Conservation (phyloP, 2,888 invertebrate species). For the Rhaphigaster nebulosa region DNA sequence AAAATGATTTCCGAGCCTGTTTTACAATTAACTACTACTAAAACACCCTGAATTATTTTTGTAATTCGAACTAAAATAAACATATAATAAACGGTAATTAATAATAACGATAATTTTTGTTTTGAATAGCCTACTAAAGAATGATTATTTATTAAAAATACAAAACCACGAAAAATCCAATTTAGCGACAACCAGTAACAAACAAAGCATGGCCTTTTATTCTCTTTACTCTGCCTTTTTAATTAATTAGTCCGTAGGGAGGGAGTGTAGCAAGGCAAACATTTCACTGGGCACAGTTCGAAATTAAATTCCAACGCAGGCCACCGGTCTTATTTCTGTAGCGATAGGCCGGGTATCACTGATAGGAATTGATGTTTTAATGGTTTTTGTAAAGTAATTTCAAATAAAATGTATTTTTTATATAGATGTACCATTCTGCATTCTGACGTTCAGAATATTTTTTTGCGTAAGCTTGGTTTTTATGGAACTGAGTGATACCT, state of each 20-base stretch:
- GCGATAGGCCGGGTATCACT: background rate
- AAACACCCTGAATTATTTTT: too few species aligned
- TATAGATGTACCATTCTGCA: too few species aligned
- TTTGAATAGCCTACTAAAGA: background rate
- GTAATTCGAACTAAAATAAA: too few species aligned
- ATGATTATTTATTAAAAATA: background rate
- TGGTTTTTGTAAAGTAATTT: background rate
- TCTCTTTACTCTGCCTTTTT: slow-evolving; percentile 30
- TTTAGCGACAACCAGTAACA: background rate
- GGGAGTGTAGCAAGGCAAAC: slow-evolving; percentile 7
- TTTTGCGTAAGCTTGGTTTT: too few species aligned
- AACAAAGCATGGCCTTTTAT: background rate
- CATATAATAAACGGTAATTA: too few species aligned
- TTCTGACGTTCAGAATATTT: too few species aligned
- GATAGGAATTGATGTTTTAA: background rate
- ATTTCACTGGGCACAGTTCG: slow-evolving; percentile 23
- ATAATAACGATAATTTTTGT: too few species aligned
- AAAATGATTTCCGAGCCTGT: too few species aligned
- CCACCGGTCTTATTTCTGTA: background rate
- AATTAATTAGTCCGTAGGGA: slow-evolving; percentile 12
- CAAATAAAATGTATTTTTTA: too few species aligned
- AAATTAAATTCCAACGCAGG: slow-evolving; percentile 10
- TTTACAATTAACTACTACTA: too few species aligned
- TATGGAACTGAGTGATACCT: too few species aligned
- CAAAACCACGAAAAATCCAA: background rate